These are phyloP conservation scores for Notothenia rossii DNA, from an alignment of 2,113 vertebrate genomes.

Conservation along the genomic window DNA sequence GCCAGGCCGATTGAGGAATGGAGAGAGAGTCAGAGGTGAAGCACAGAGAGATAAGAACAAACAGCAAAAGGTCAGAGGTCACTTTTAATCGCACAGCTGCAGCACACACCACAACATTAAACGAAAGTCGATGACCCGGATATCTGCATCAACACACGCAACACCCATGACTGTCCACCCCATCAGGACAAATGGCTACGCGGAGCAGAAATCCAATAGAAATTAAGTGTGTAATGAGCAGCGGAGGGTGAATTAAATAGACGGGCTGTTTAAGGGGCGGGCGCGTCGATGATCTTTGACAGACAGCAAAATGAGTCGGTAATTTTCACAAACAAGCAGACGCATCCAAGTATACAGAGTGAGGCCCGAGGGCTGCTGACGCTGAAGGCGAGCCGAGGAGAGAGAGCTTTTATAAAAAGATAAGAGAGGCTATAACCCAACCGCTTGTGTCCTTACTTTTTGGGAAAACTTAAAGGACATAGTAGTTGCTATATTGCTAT, in stretches of 20 bases:
- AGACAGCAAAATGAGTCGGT: constrained; percentile 2
- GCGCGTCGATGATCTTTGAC: background rate
- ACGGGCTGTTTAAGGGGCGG: constrained; percentile 21
- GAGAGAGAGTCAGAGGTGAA: background rate
- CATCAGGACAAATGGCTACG: background rate
- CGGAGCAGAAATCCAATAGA: constrained; percentile 33
- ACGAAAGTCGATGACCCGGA: constrained; percentile 26
- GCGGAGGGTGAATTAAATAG: constrained; percentile 24
- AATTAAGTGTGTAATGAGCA: constrained; percentile 41
- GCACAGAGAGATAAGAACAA: background rate
- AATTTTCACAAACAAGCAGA: constrained; percentile 42
- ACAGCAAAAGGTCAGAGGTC: constrained; percentile 8
- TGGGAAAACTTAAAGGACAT: background rate
- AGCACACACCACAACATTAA: background rate
- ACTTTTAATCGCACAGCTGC: background rate
- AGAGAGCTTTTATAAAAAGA: background rate
- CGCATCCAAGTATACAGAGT: background rate
- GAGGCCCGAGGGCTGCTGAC: background rate
- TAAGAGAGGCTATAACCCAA: no score
- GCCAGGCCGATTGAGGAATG: background rate
- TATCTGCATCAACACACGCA: background rate
- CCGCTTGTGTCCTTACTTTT: background rate
- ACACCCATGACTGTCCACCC: background rate
- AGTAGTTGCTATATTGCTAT: background rate
- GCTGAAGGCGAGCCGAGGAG: background rate